Evolutionary conservation across 2,888 invertebrate species (phyloP).

Genomic region (Xestia sexstrigata): DNA sequence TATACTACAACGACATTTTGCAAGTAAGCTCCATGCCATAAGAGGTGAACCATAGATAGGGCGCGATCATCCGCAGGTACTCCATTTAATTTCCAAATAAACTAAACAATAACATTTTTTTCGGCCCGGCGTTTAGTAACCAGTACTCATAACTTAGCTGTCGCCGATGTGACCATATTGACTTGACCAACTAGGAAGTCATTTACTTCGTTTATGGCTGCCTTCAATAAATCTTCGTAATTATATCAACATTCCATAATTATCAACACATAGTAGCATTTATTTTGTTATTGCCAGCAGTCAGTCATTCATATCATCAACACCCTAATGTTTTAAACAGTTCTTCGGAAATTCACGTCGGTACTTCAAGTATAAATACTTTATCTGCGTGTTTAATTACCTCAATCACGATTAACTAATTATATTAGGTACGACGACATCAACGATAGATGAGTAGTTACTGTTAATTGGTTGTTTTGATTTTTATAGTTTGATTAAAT

Average conservation of each 20-base stretch:
- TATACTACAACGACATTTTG: background rate
- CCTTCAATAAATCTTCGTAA: conserved; percentile 6
- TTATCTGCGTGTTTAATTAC: conserved; percentile 21
- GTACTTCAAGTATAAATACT: conserved; percentile 6
- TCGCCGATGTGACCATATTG: background rate
- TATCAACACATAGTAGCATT: background rate
- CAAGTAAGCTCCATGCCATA: background rate
- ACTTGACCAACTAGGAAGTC: too few relatives aligned
- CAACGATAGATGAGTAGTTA: background rate
- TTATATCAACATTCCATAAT: conserved; percentile 15
- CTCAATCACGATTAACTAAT: conserved; percentile 18
- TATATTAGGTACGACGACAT: background rate
- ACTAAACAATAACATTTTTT: background rate
- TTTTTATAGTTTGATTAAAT: conserved; percentile 4
- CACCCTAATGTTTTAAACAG: background rate
- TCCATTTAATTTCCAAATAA: background rate
- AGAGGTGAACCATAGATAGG: background rate
- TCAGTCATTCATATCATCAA: background rate
- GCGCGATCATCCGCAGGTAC: background rate
- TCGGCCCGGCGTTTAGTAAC: background rate
- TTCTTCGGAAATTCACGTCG: background rate
- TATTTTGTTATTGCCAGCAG: background rate
- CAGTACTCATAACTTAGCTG: background rate
- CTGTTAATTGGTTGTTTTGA: conserved; percentile 11
- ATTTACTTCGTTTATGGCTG: background rate